Evolutionary conservation across 2,888 invertebrate genomes (phyloP), one percentile per base, ranked within the genome.

Genomic region (Chelonus formosanus): DNA sequence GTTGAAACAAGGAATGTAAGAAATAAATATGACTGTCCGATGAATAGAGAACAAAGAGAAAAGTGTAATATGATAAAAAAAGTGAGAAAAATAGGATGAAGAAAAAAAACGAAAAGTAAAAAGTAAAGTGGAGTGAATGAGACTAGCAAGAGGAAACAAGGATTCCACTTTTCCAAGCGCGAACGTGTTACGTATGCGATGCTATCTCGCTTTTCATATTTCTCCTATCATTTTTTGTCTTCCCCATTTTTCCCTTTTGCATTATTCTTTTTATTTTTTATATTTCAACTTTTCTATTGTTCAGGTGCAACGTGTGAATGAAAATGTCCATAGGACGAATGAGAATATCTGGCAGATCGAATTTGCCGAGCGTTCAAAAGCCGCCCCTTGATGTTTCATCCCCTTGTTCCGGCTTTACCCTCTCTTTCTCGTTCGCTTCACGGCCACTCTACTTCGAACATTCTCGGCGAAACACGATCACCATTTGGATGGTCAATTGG

Each of bases 331-430:
- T 52, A 40, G 59, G 40, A 50, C 36, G 50, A 60, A 50, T 36
- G 40, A 48, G 35, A 58, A 58, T 58, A 58, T 58, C 58, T 58
- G 44, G 35, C 58, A 36, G 58, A 58, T 58, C 58, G 48, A 58
- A 58, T 58, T 58, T 47, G 47, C 47, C 45, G 58, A 35, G 48
- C 48, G 47, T 58, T 48, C 54, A 63, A 59, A 67, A 56, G 63
- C 69, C 53, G 50, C 59, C 55, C 52, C 61, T 52, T 48, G 54
- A 65, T 64, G 44, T 58, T 48, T 35, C 65, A 50, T 64, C 67
- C 36, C 31, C 35, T 32, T 32, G 6, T 52, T 52, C 31, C 52
- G 5, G 32, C 8, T 32, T 52, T 32, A 31, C 8, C 31, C 34
- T 32, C 34, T 52, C 34, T 52, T 3, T 52, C 8, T 52, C 52